Evolutionary conservation across 2,797 vertebrate genomes (phyloP), one percentile per base, ranked within the genome.

Genomic region (Uromys caudimaculatus): DNA sequence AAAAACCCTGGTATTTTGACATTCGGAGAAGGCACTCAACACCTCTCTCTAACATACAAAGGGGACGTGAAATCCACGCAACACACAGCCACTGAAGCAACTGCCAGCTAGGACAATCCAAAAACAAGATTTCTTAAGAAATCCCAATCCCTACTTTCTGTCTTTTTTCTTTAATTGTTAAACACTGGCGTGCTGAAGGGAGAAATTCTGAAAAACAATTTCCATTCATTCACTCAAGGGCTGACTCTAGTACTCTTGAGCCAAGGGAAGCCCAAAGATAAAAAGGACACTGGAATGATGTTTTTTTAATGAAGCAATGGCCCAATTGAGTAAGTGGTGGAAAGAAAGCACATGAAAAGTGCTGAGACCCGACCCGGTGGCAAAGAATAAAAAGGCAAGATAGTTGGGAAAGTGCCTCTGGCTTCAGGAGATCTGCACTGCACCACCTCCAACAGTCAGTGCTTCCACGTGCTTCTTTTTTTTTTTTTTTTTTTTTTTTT

Each of bases 231-330:
- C 79, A 95, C 52, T 96, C 86, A 93, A 93, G 82, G 44, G 17
- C 73, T 69, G 44, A 75, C 87, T 91, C 81, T 86, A 95, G 94
- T 94, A 64, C 91, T 96, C 91, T 95, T 79, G 71, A 97, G 82
- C 73, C 90, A 62, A 81, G 69, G 85, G 73, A 71, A 69, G 78
- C 32, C 38, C 60, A 50, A 88, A 93, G 54, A 95, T 60, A 95
- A 93, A 95, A 93, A 96, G 83, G 89, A 50, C 50, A 47, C 3
- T 35, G 29, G 69, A 96, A 92, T 76, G 56, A 93, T 62, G 77
- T 87, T 84, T 38, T 97, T 96, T 96, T 93, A 97, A 97, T 88
- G 90, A 96, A 95, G 93, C 75, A 85, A 50, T 14, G 79, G 71
- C 62, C 94, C 78, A 73, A 82, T n/a, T 76, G 60, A 89, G 79